phyloP scores from a whole-genome alignment of 2,113 vertebrate species.

The Misgurnus mizolepis region DNA sequence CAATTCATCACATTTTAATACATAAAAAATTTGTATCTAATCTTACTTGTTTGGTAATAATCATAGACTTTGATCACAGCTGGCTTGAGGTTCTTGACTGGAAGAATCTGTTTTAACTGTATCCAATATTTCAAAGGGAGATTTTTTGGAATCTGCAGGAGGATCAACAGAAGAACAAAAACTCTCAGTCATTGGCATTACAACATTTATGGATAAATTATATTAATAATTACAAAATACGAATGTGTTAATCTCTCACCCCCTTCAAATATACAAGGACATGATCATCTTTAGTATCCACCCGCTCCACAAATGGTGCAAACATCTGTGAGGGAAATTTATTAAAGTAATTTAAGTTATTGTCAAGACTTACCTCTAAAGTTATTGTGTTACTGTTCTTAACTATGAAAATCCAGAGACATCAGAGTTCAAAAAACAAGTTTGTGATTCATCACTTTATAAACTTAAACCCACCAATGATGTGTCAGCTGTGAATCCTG shows the following conservation, averaged over 20 bases:
- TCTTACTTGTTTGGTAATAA: slow-evolving; percentile 85
- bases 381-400: too few relatives aligned
- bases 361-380: too few relatives aligned
- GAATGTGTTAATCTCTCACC: slow-evolving; percentile 55
- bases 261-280: slow-evolving; percentile 63
- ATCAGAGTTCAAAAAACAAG: too few relatives aligned
- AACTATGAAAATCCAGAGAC: too few relatives aligned
- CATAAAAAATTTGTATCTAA: background rate
- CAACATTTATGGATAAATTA: background rate
- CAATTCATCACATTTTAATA: background rate
- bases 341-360: background rate
- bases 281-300: slow-evolving; percentile 63
- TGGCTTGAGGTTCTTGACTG: slow-evolving; percentile 77
- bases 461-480: slow-evolving; percentile 16
- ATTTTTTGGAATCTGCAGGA: slow-evolving; percentile 55
- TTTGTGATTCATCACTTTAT: background rate
- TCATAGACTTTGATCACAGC: slow-evolving; percentile 80
- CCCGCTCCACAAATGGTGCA: slow-evolving; percentile 59
- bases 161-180: background rate
- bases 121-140: slow-evolving; percentile 56
- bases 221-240: background rate
- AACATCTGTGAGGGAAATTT: background rate
- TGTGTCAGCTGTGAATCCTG: slow-evolving; percentile 64
- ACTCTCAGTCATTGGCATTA: too few relatives aligned
- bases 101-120: slow-evolving; percentile 67